Conservation (phyloP, 2,888 invertebrate species). For the Cephus pygmeus region DNA sequence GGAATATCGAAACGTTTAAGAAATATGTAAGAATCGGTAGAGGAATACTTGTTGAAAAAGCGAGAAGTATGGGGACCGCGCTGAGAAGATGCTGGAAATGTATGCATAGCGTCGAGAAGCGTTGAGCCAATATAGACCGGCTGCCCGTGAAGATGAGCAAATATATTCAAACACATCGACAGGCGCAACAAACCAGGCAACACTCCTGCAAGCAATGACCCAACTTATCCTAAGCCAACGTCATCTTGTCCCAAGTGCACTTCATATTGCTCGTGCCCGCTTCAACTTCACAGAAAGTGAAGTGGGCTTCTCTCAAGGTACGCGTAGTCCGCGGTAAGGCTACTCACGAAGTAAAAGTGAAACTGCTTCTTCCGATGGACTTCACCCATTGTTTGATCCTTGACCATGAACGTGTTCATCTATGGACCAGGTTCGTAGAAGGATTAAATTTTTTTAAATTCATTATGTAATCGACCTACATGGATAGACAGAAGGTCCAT, state of each 20-base stretch:
- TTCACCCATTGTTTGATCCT: neutral
- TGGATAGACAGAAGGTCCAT: neutral
- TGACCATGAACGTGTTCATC: neutral
- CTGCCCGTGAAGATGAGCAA: conserved; percentile 32
- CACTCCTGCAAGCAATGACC: conserved; percentile 21
- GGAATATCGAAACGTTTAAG: neutral
- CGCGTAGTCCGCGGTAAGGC: conserved; percentile 6
- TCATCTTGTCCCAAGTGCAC: conserved; percentile 35
- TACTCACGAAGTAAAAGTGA: conserved; percentile 16
- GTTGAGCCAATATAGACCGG: conserved; percentile 19
- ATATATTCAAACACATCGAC: conserved; percentile 50
- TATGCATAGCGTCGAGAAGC: conserved; percentile 4
- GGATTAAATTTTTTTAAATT: neutral
- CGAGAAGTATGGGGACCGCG: neutral
- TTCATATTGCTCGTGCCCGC: conserved; percentile 34
- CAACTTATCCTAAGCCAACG: conserved; percentile 36
- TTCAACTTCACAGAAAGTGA: conserved; percentile 11
- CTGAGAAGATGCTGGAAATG: neutral
- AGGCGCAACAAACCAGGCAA: conserved; percentile 30
- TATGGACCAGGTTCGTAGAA: neutral
- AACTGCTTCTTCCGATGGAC: conserved; percentile 21
- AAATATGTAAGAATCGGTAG: neutral
- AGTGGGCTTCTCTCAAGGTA: conserved; percentile 10
- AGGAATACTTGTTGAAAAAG: neutral
- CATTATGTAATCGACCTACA: neutral